phyloP scores from a whole-genome alignment of 2,888 invertebrate genomes.

The Acholoe squamosa region DNA sequence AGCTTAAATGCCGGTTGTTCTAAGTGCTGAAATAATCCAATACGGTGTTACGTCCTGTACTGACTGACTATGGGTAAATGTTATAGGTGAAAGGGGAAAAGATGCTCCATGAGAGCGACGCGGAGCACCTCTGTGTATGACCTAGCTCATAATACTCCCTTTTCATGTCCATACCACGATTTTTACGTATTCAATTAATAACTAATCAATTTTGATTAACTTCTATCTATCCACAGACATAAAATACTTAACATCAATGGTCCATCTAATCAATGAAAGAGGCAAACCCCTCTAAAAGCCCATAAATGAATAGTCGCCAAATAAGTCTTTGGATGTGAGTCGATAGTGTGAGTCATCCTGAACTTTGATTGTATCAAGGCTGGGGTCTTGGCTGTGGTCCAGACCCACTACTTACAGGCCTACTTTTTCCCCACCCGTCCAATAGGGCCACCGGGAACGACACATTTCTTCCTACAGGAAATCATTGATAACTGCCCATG shows the following conservation, averaged over 20 bases:
- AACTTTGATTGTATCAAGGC: conserved; percentile 26
- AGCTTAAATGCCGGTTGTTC: background rate
- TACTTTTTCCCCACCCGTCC: background rate
- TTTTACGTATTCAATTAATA: too few relatives aligned
- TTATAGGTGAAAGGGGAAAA: too few relatives aligned
- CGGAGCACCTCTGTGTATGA: too few relatives aligned
- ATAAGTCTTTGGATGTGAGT: background rate
- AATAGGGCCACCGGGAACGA: background rate
- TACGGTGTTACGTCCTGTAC: too few relatives aligned
- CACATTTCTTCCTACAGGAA: background rate
- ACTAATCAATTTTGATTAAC: too few relatives aligned
- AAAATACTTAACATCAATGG: too few relatives aligned
- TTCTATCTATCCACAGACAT: too few relatives aligned
- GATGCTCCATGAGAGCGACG: too few relatives aligned
- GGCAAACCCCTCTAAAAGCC: background rate
- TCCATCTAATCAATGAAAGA: too few relatives aligned
- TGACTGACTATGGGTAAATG: too few relatives aligned
- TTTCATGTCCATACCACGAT: too few relatives aligned
- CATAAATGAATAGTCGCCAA: background rate
- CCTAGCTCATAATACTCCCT: too few relatives aligned
- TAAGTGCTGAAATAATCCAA: background rate
- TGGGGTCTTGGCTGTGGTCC: background rate
- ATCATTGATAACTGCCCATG: background rate
- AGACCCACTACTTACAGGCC: background rate
- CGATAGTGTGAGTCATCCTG: background rate